Percentiles rank a stretch among this genome's conserved stretches.
phyloP scores from a whole-genome alignment of 2,797 vertebrate species.

The Nasua narica region DNA sequence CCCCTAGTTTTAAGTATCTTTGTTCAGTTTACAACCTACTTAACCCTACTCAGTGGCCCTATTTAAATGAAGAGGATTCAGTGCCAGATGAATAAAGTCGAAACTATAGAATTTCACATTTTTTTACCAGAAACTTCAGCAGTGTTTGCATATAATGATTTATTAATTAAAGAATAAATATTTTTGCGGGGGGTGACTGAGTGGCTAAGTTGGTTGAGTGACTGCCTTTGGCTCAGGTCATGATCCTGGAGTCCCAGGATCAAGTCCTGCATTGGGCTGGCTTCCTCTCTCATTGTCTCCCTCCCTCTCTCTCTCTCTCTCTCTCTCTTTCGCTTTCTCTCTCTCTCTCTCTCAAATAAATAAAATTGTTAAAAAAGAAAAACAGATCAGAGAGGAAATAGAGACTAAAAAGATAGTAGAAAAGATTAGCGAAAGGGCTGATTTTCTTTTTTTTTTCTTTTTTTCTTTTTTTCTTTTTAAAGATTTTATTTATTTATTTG shows the following conservation, averaged over 20 bases:
- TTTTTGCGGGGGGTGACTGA: not conserved
- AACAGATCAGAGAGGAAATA: not conserved
- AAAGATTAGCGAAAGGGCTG: not conserved
- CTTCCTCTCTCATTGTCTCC: too few relatives aligned
- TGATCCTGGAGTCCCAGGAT: too few relatives aligned
- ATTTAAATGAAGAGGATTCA: not conserved
- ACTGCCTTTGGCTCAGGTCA: too few relatives aligned
- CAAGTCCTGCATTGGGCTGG: too few relatives aligned
- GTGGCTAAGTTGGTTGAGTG: not conserved
- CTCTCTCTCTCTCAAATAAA: too few relatives aligned
- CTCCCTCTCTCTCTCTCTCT: too few relatives aligned
- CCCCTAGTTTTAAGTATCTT: not conserved
- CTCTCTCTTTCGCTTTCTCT: too few relatives aligned
- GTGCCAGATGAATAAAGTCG: not conserved
- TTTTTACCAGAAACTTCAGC: not conserved
- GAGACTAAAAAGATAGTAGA: not conserved
- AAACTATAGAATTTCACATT: not conserved
- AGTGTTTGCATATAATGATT: not conserved
- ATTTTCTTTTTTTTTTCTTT: too few relatives aligned
- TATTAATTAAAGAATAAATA: not conserved
- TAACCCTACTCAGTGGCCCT: not conserved
- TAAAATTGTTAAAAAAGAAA: too few relatives aligned
- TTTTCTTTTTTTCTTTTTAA: too few relatives aligned
- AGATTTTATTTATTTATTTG: too few relatives aligned
- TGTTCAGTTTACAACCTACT: not conserved